Conservation (phyloP, 2,888 invertebrate genomes). For the Dimorphilus gyrociliatus region DNA sequence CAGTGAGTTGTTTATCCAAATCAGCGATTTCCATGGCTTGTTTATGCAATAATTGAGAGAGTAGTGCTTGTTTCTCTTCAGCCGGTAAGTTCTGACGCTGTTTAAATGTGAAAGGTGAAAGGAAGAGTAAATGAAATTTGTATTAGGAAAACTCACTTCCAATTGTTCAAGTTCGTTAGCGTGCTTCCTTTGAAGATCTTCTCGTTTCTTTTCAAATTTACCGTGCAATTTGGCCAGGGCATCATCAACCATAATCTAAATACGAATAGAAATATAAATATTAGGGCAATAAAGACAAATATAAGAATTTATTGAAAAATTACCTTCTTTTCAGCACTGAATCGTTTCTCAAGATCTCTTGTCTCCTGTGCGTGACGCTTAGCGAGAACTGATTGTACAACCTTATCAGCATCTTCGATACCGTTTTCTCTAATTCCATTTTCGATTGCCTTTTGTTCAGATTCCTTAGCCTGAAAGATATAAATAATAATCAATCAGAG, state of each 20-base stretch:
- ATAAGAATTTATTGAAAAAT: too few relatives aligned
- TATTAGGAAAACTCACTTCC: conserved; percentile 13
- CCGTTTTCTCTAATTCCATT: conserved; percentile 31
- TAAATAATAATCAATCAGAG: too few relatives aligned
- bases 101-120: background rate
- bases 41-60: conserved; percentile 20
- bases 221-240: conserved; percentile 21
- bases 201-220: conserved; percentile 22
- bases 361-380: conserved; percentile 27
- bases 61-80: conserved; percentile 20
- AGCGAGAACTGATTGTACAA: conserved; percentile 26
- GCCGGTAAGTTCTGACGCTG: conserved; percentile 23
- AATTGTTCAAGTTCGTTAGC: conserved; percentile 20
- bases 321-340: conserved; percentile 21
- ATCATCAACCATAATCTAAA: conserved; percentile 27
- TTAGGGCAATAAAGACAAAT: too few relatives aligned
- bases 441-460: conserved; percentile 23
- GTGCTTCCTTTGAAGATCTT: conserved; percentile 18
- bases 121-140: background rate
- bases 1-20: conserved; percentile 18
- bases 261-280: too few relatives aligned
- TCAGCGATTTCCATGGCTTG: conserved; percentile 26
- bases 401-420: conserved; percentile 26
- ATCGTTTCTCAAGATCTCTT: conserved; percentile 23
- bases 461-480: conserved; percentile 18